Evolutionary conservation across 2,797 vertebrate genomes (phyloP).

Genomic region (Picus viridis): DNA sequence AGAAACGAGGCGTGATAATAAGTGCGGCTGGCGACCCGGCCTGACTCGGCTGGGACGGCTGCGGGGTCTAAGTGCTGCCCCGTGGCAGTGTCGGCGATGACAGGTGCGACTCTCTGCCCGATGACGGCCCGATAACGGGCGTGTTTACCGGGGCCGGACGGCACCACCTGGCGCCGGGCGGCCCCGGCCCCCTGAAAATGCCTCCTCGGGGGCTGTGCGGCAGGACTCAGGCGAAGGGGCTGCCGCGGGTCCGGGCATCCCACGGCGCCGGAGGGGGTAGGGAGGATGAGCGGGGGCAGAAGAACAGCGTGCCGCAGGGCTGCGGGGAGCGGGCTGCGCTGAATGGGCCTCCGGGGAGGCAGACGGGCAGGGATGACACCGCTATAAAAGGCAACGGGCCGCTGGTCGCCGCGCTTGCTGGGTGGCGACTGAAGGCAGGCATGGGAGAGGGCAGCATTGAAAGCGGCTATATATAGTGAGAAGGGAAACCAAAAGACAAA

Average conservation of each 20-base stretch:
- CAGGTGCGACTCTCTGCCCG: constrained; percentile 24
- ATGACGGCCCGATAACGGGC: not conserved
- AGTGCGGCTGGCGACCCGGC: not conserved
- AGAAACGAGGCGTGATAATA: not conserved
- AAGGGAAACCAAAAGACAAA: not conserved
- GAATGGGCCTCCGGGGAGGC: not conserved
- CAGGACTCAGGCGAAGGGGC: not conserved
- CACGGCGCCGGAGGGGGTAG: not conserved
- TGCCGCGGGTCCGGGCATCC: not conserved
- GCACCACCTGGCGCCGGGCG: not conserved
- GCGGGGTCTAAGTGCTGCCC: not conserved
- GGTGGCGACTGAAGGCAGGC: not conserved
- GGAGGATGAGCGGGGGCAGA: not conserved
- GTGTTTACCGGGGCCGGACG: not conserved
- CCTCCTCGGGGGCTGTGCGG: not conserved
- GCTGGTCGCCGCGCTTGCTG: not conserved
- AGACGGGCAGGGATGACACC: not conserved
- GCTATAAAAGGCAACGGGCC: not conserved
- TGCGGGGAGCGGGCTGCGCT: not conserved
- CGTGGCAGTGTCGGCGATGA: constrained; percentile 12
- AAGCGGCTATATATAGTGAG: not conserved
- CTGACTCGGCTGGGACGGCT: not conserved
- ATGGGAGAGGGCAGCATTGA: not conserved
- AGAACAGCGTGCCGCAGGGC: not conserved
- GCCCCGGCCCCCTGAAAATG: not conserved